Base-by-base conservation (phyloP, 2,888 invertebrate genomes). In the Pheosia tremula region DNA sequence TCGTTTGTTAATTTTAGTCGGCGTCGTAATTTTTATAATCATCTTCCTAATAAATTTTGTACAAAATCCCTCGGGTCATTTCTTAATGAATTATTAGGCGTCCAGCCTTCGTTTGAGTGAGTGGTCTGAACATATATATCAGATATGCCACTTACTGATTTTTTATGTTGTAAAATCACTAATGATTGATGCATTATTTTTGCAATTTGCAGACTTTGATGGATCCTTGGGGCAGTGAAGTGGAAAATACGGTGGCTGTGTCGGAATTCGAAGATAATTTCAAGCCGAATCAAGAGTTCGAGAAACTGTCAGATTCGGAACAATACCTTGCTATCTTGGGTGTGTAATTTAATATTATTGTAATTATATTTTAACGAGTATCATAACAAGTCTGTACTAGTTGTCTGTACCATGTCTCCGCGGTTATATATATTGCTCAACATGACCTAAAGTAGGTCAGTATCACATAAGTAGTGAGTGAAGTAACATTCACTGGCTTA, bases 241-340 rank as follows among this genome's bases (percentile, higher is more conserved):
- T 74, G 65, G 81, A 81, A 72, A 80, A 79, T 67, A 70, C 82
- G 66, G 79, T 67, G 69, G 79, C 77, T 62, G 82, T 75, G 56
- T 72, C 87, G 63, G 83, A 88, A 78, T 95, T 95, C 73, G 95
- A 95, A 85, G 95, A 95, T 75, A 93, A 95, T 83, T 95, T 95
- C 78, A 84, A 88, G 69, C 90, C 94, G 43, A 78, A 81, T 63
- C 74, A 73, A 39, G 78, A 85, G 63, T 78, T 74, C 58, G 84
- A 86, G 60, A 94, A 91, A 69, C 85, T 96, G 60, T 94, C 95
- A 0, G 95, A 95, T 78, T 96, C 96, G 2, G 94, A 95, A 10
- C 94, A 95, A 77, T 96, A 96, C 85, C 87, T 97, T 60, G 95
- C 95, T 65, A 87, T 95, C 69, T 94, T 97, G 75, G 96, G 97